Base-by-base conservation (phyloP, 2,888 invertebrate genomes). In the Sclerodermus sp. region DNA sequence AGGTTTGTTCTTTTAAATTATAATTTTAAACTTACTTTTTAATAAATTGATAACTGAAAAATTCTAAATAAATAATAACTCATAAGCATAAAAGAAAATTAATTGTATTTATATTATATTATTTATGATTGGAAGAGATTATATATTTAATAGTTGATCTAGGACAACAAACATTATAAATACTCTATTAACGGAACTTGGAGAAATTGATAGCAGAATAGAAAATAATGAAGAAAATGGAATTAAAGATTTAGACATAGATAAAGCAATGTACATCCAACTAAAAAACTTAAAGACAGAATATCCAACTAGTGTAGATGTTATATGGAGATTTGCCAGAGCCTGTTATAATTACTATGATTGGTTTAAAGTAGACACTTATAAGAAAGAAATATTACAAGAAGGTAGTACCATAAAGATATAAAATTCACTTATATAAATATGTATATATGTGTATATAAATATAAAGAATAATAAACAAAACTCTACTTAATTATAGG, bases 401-500 rank as follows among this genome's bases (percentile, higher is more conserved):
- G 70, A 73, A 71, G 77, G 77, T 75, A 59, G 42, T 34, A 34
- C 34, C 12, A 34, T n/a, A 4, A 34, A 12, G 13, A 13, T 5
- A 43, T 1, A 42, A 38, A 52, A 38, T 42, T 42, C 39, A 23
- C n/a, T 1, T 18, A 12, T 9, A 30, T 42, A 30, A 9, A 9
- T 30, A 9, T n/a, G 34, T 34, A 34, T 34, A 23, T 23, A 23
- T 23, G n/a, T 30, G 10, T 30, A 9, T 9, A 30, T 30, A 30
- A 10, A 30, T 10, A 9, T 30, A 10, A 30, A 18, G 18, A 38
- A 29, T 29, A 36, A 23, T 36, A 51, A 42, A 39, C 38, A 36
- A 17, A 41, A 31, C 14, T 31, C 13, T 32, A n/a, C n/a, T n/a
- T n/a, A n/a, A 42, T 34, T 31, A 31, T 32, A 84, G 86, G 87